A percentile compares a stretch with the other conserved stretches of the same genome.
These are phyloP conservation scores for Anniella stebbinsi DNA, from an alignment of 2,797 vertebrate species.

Conservation along the genomic window DNA sequence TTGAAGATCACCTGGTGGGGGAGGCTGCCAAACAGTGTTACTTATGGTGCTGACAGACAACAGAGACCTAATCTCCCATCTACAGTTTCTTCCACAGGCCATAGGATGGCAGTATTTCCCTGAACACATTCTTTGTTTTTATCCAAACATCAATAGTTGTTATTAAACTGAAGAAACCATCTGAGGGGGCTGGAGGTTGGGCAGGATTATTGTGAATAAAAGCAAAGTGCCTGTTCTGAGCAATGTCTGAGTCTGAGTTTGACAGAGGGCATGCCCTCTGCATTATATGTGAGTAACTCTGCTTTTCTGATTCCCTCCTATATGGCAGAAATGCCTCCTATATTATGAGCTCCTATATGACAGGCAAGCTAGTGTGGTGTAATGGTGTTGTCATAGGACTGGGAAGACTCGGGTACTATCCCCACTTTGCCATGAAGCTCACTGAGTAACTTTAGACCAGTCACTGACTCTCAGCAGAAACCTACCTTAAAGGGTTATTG, in stretches of 20 bases:
- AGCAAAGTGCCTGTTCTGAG: background rate
- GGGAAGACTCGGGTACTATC: too few relatives aligned
- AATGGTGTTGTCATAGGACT: too few relatives aligned
- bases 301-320: background rate
- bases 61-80: fast-evolving
- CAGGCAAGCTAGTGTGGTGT: too few relatives aligned
- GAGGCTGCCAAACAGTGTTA: too few relatives aligned
- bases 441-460: too few relatives aligned
- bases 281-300: too few relatives aligned
- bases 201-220: background rate
- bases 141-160: background rate
- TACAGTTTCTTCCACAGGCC: background rate
- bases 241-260: background rate
- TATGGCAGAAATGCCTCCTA: background rate
- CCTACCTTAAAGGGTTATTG: too few relatives aligned
- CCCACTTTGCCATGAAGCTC: too few relatives aligned
- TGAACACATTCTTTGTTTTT: background rate
- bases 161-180: background rate
- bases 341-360: too few relatives aligned
- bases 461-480: too few relatives aligned
- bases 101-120: background rate
- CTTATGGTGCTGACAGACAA: background rate
- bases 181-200: background rate
- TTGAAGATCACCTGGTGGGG: too few relatives aligned
- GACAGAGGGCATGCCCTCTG: background rate